A percentile compares a stretch with the other conserved stretches of the same genome.
Evolutionary conservation across 2,113 vertebrate species (phyloP).

Genomic region (Pteropus alecto): DNA sequence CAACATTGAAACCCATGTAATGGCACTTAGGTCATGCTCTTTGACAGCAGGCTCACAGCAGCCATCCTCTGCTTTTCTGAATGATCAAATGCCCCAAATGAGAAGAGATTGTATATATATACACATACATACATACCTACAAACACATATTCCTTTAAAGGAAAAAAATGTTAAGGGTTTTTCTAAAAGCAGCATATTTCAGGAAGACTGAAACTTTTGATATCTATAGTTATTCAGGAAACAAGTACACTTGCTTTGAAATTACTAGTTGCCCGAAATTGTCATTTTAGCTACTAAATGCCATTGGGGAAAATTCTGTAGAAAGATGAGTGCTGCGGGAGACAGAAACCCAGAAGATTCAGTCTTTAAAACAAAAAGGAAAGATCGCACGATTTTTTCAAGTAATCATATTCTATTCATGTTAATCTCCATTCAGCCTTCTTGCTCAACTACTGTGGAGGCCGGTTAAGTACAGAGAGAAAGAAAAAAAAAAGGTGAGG

Average conservation of each 20-base stretch:
- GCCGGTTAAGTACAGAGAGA: not conserved
- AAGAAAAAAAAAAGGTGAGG: not conserved
- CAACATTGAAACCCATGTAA: not conserved
- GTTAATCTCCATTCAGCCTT: not conserved
- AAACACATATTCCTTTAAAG: not conserved
- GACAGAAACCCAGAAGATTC: not conserved
- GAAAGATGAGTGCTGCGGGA: not conserved
- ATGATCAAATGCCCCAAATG: slow-evolving; percentile 35
- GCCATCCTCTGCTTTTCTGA: not conserved
- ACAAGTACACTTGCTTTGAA: slow-evolving; percentile 40
- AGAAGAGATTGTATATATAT: not conserved
- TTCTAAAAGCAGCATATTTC: slow-evolving; percentile 26
- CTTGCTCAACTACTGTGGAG: not conserved
- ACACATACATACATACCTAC: not conserved
- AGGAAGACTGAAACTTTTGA: not conserved
- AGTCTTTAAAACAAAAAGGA: slow-evolving; percentile 19
- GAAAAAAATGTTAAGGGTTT: not conserved
- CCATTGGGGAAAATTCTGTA: not conserved
- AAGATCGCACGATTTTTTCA: not conserved
- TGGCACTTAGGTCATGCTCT: slow-evolving; percentile 33
- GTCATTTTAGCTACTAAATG: slow-evolving; percentile 30
- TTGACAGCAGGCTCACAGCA: not conserved
- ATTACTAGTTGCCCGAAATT: not conserved
- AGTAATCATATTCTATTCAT: not conserved
- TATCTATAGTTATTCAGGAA: not conserved